Percentiles rank a stretch among this genome's conserved stretches.
phyloP scores from a whole-genome alignment of 1,140 invertebrate genomes.

The Homarus americanus region DNA sequence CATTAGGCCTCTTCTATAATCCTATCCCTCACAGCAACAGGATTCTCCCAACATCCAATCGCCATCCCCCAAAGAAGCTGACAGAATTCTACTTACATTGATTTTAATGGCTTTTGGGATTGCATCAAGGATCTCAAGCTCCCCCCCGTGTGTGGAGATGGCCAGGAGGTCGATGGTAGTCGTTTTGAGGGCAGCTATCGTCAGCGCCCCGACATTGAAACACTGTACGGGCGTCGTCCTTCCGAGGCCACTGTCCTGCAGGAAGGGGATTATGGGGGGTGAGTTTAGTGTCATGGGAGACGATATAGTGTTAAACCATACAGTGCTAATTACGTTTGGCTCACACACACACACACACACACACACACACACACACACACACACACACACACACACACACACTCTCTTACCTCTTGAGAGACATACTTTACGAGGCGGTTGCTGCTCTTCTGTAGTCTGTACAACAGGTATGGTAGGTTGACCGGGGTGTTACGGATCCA shows the following conservation, averaged over 20 bases:
- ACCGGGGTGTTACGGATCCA: conserved; percentile 19
- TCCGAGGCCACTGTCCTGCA: conserved; percentile 8
- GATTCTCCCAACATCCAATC: too few species aligned
- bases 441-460: conserved; percentile 26
- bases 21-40: too few species aligned
- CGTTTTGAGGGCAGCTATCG: conserved; percentile 27
- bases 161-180: conserved; percentile 5
- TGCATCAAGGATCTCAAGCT: conserved; percentile 11
- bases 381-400: too few species aligned
- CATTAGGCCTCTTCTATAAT: too few species aligned
- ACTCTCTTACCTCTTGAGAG: conserved; percentile 29
- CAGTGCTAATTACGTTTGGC: too few species aligned
- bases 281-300: too few species aligned
- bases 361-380: neutral
- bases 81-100: conserved; percentile 11
- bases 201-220: conserved; percentile 35
- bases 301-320: too few species aligned
- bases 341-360: too few species aligned
- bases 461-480: neutral
- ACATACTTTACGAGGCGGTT: conserved; percentile 41
- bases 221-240: conserved; percentile 23
- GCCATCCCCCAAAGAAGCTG: too few species aligned
- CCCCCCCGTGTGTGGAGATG: conserved; percentile 43
- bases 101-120: neutral
- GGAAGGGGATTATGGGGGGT: too few species aligned